A percentile compares a stretch with the other conserved stretches of the same genome.
These are phyloP conservation scores for Choristoneura rosaceana DNA, from an alignment of 2,888 invertebrate genomes.

Conservation along the genomic window DNA sequence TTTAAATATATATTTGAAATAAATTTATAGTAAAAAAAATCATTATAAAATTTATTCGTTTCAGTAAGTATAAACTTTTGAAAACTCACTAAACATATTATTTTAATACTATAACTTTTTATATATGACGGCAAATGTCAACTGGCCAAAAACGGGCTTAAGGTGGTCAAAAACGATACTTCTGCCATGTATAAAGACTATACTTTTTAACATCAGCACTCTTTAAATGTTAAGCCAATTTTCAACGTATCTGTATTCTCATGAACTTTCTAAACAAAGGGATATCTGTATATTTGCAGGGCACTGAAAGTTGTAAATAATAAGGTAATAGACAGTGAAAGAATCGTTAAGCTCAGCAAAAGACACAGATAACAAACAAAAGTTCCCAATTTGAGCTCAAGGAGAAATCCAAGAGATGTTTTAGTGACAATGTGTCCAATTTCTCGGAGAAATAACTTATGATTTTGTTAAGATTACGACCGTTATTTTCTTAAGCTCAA, in stretches of 20 bases:
- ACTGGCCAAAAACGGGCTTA: too few relatives aligned
- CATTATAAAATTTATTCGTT: too few relatives aligned
- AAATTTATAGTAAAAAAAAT: too few relatives aligned
- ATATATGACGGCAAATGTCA: too few relatives aligned
- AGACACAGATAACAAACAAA: slow-evolving; percentile 50
- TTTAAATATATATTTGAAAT: too few relatives aligned
- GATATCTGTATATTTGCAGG: slow-evolving; percentile 42
- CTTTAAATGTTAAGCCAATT: background rate
- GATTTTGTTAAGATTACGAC: slow-evolving; percentile 20
- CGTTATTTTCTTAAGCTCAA: slow-evolving; percentile 55
- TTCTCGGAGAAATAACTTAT: slow-evolving; percentile 16
- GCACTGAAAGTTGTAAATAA: slow-evolving; percentile 32
- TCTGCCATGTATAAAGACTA: too few relatives aligned
- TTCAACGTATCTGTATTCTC: background rate
- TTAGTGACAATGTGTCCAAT: slow-evolving; percentile 18
- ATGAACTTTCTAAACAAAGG: slow-evolving; percentile 39
- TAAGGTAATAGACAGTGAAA: slow-evolving; percentile 41
- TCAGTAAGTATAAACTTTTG: too few relatives aligned
- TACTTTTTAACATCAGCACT: too few relatives aligned
- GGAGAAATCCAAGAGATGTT: slow-evolving; percentile 50
- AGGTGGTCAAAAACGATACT: too few relatives aligned
- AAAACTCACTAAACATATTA: too few relatives aligned
- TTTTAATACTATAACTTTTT: too few relatives aligned
- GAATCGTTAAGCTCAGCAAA: slow-evolving; percentile 55
- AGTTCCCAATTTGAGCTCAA: slow-evolving; percentile 71